Evolutionary conservation across 2,888 invertebrate genomes (phyloP).

Genomic region (Druceiella hillmani): DNA sequence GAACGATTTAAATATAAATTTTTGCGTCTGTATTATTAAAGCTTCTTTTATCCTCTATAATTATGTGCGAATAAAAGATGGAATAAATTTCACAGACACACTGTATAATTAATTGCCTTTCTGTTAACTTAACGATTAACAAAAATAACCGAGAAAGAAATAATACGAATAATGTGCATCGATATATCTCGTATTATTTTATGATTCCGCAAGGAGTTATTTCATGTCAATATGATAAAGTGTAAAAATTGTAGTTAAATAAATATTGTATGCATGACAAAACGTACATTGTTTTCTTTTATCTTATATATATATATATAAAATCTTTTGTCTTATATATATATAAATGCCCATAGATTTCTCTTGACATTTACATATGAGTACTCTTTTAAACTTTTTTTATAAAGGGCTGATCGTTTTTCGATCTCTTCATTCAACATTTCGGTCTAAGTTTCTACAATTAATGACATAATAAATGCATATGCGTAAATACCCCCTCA

Average conservation of each 20-base stretch:
- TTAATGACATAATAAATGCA: neutral
- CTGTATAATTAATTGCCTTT: constrained; percentile 15
- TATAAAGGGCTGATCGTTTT: neutral
- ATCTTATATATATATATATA: neutral
- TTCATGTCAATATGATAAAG: constrained; percentile 20
- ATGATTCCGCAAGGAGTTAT: constrained; percentile 15
- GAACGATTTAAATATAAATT: neutral
- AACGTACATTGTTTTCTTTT: neutral
- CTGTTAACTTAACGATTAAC: constrained; percentile 14
- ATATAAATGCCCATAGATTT: no score
- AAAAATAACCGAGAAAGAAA: constrained; percentile 18
- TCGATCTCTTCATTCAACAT: neutral
- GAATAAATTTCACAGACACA: constrained; percentile 16
- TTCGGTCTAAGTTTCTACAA: neutral
- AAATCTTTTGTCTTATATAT: no score
- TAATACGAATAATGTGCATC: constrained; percentile 19
- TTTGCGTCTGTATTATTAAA: neutral
- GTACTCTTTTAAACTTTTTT: neutral
- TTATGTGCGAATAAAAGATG: constrained; percentile 12
- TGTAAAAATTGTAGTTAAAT: constrained; percentile 14
- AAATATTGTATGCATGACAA: neutral
- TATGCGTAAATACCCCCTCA: no score
- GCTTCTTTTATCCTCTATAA: neutral
- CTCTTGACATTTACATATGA: neutral
- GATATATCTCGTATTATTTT: constrained; percentile 18